Conservation (phyloP, 2,797 vertebrate species). For the Schizopygopsis malacanthus region DNA sequence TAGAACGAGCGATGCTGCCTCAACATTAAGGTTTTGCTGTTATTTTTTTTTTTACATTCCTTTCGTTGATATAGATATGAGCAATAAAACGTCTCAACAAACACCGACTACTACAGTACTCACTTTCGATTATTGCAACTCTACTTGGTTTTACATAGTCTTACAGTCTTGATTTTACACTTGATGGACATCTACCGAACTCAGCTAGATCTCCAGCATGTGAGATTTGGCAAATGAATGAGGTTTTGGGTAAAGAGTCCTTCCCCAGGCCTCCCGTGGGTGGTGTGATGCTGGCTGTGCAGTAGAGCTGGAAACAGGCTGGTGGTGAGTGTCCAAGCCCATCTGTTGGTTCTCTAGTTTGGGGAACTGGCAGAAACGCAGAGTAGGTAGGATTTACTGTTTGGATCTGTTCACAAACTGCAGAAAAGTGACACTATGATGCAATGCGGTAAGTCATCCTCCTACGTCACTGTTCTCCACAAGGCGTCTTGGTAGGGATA, state of each 20-base stretch:
- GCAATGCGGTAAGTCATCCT: background rate
- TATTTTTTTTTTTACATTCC: constrained; percentile 60
- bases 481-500: background rate
- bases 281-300: constrained; percentile 34
- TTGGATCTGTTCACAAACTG: constrained; percentile 42
- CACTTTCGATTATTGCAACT: constrained; percentile 76
- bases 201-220: constrained; percentile 64
- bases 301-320: constrained; percentile 53
- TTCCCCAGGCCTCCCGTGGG: constrained; percentile 53
- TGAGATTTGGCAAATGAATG: constrained; percentile 61
- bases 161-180: constrained; percentile 72
- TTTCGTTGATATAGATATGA: constrained; percentile 62
- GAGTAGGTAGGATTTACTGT: constrained; percentile 62
- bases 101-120: constrained; percentile 70
- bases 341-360: constrained; percentile 61
- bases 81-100: constrained; percentile 54
- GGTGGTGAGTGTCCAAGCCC: constrained; percentile 60
- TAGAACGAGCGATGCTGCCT: constrained; percentile 14
- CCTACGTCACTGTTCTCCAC: background rate
- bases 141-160: constrained; percentile 73
- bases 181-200: constrained; percentile 61
- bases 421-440: constrained; percentile 53
- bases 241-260: constrained; percentile 45
- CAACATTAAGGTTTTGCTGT: constrained; percentile 50
- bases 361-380: constrained; percentile 65